phyloP scores from a whole-genome alignment of 2,797 vertebrate species.

The Typhlichthys eigenmanni region DNA sequence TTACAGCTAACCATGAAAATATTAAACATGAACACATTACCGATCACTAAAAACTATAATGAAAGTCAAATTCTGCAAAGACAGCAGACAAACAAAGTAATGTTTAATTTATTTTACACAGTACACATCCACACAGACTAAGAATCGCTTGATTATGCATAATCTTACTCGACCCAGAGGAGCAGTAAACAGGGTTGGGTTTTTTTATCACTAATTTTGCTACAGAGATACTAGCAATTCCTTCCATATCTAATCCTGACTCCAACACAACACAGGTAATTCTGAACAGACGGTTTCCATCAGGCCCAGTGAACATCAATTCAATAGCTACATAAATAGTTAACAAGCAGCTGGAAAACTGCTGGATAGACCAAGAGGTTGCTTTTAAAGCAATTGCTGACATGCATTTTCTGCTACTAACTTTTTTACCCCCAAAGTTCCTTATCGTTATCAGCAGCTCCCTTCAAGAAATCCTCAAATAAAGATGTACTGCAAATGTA shows the following conservation, averaged over 20 bases:
- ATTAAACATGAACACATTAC: slow-evolving; percentile 2
- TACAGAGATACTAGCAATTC: not conserved
- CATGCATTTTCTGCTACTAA: no score
- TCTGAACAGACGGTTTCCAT: not conserved
- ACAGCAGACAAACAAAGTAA: slow-evolving; percentile 40
- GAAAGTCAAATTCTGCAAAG: not conserved
- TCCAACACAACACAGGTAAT: slow-evolving; percentile 1
- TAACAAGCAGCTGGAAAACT: not conserved
- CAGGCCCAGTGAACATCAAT: slow-evolving; percentile 10
- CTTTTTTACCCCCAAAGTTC: no score
- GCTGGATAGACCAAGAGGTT: not conserved
- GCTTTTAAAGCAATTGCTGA: not conserved
- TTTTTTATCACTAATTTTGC: no score
- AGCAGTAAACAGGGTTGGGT: not conserved
- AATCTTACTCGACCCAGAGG: slow-evolving; percentile 8
- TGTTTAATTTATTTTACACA: slow-evolving; percentile 41
- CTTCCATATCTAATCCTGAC: slow-evolving; percentile 3
- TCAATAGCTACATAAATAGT: not conserved
- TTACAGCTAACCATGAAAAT: slow-evolving; percentile 39
- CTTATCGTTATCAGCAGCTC: not conserved
- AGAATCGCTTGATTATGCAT: slow-evolving; percentile 37
- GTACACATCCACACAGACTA: slow-evolving; percentile 13
- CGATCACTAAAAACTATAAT: not conserved
- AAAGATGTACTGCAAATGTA: not conserved
- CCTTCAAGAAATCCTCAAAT: not conserved